Evolutionary conservation across 2,113 vertebrate species (phyloP).

Genomic region (Stegostoma tigrinum): DNA sequence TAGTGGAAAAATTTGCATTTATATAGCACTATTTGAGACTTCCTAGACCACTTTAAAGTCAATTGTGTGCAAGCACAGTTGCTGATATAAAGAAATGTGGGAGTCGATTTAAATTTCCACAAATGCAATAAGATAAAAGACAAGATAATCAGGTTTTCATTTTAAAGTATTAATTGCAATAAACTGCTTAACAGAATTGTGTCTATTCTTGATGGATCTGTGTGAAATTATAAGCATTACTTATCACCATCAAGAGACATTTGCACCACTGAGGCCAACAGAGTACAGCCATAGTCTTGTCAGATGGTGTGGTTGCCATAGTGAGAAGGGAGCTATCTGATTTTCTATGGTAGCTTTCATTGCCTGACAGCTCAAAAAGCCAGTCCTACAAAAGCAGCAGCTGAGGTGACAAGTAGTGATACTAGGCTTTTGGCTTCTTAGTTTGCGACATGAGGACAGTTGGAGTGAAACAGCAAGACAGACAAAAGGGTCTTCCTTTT

Average conservation of each 20-base stretch:
- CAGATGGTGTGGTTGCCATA: neutral
- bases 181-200: neutral
- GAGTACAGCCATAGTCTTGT: neutral
- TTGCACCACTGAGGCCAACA: neutral
- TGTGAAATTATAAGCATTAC: neutral
- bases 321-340: neutral
- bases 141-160: neutral
- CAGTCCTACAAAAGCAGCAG: neutral
- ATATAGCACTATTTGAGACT: neutral
- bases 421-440: neutral
- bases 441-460: neutral
- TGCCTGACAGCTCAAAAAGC: neutral
- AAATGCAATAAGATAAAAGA: neutral
- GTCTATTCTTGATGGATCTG: neutral
- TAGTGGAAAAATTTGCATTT: neutral
- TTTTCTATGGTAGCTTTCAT: neutral
- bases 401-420: neutral
- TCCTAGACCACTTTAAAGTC: neutral
- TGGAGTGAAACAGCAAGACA: neutral
- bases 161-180: neutral
- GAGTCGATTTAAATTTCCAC: neutral
- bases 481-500: neutral
- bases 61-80: neutral
- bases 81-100: neutral
- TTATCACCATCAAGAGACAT: neutral